Percentiles rank a stretch among this genome's conserved stretches.
These are phyloP conservation scores for Belonocnema kinseyi DNA, from an alignment of 1,140 invertebrate species.

Conservation along the genomic window DNA sequence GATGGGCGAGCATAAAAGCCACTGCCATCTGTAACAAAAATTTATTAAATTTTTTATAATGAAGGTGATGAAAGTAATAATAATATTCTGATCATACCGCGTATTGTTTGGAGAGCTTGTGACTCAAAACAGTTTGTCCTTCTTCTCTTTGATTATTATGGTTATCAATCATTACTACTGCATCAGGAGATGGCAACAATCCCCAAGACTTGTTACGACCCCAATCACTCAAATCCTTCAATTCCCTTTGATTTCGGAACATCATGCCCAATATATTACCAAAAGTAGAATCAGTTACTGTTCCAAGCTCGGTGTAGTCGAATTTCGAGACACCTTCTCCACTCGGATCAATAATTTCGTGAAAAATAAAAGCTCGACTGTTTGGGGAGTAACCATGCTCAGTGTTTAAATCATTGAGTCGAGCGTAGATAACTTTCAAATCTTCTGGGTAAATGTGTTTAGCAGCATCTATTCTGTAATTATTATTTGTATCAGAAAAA, in stretches of 20 bases:
- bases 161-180: slow-evolving; percentile 81
- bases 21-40: slow-evolving; percentile 79
- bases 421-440: slow-evolving; percentile 79
- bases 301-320: slow-evolving; percentile 79
- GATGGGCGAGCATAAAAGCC: slow-evolving; percentile 87
- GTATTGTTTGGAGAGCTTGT: slow-evolving; percentile 78
- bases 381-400: slow-evolving; percentile 80
- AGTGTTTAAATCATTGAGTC: slow-evolving; percentile 79
- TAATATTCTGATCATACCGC: slow-evolving; percentile 67
- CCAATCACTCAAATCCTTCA: slow-evolving; percentile 76
- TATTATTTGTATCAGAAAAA: too few species aligned
- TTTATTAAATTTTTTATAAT: too few species aligned
- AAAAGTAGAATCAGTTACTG: slow-evolving; percentile 68
- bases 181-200: slow-evolving; percentile 74
- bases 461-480: too few species aligned
- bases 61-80: too few species aligned
- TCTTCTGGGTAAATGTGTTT: too few species aligned
- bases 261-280: slow-evolving; percentile 67
- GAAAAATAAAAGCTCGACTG: slow-evolving; percentile 82
- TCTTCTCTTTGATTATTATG: slow-evolving; percentile 79
- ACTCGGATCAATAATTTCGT: slow-evolving; percentile 88
- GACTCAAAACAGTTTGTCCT: slow-evolving; percentile 74
- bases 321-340: slow-evolving; percentile 81
- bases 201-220: slow-evolving; percentile 74
- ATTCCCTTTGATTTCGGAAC: slow-evolving; percentile 71